Evolutionary conservation across 2,888 invertebrate genomes (phyloP).

Genomic region (Zygaena filipendulae): DNA sequence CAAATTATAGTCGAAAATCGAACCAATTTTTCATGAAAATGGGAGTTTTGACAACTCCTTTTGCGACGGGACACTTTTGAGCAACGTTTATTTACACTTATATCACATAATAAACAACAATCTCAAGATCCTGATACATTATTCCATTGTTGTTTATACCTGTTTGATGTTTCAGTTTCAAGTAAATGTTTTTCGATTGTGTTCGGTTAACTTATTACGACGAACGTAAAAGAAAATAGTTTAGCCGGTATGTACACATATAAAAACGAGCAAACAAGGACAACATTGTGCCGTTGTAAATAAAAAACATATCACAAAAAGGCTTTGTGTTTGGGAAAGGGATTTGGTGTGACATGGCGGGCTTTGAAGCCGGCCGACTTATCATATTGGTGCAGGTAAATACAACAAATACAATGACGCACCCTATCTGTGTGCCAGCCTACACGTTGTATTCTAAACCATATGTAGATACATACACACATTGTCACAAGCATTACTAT

Average conservation of each 20-base stretch:
- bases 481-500: too few relatives aligned
- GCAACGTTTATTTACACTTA: too few relatives aligned
- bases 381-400: slow-evolving; percentile 33
- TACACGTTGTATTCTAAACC: too few relatives aligned
- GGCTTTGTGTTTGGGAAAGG: slow-evolving; percentile 34
- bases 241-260: slow-evolving; percentile 10
- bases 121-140: too few relatives aligned
- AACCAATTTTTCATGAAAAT: slow-evolving; percentile 29
- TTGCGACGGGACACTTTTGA: too few relatives aligned
- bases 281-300: slow-evolving; percentile 27
- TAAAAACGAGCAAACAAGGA: slow-evolving; percentile 17
- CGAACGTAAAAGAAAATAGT: neutral
- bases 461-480: slow-evolving; percentile 10
- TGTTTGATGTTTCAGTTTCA: too few relatives aligned
- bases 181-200: too few relatives aligned
- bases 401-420: too few relatives aligned
- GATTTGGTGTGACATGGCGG: slow-evolving; percentile 41
- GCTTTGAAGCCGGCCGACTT: slow-evolving; percentile 36
- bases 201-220: neutral
- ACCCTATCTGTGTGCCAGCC: too few relatives aligned
- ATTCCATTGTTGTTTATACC: too few relatives aligned
- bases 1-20: slow-evolving; percentile 48
- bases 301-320: slow-evolving; percentile 31
- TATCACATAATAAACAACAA: too few relatives aligned
- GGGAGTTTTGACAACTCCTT: too few relatives aligned